A percentile compares a stretch with the other conserved stretches of the same genome.
These are phyloP conservation scores for Mallotus villosus DNA, from an alignment of 2,797 vertebrate species.

Conservation along the genomic window DNA sequence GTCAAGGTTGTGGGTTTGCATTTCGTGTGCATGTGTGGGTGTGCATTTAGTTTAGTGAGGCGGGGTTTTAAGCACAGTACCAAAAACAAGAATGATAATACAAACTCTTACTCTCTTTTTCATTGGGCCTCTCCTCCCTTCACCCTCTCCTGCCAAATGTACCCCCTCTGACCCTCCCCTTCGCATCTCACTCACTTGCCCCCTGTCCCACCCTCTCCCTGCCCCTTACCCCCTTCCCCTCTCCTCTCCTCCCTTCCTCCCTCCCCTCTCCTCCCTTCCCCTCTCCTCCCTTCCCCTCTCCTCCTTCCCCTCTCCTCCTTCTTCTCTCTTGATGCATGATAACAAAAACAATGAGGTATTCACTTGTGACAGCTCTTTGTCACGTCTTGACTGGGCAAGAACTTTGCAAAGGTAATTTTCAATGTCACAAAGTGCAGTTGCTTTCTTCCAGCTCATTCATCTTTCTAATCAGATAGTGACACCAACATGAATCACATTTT, in stretches of 20 bases:
- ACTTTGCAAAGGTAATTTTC: neutral
- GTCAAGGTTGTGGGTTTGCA: neutral
- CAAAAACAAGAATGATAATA: neutral
- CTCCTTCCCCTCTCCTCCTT: neutral
- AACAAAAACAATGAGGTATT: neutral
- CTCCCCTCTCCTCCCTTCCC: neutral
- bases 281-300: neutral
- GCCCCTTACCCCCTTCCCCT: too few species aligned
- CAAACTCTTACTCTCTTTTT: neutral
- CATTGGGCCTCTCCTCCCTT: neutral
- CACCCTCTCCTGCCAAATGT: too few species aligned
- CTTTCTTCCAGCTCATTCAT: neutral
- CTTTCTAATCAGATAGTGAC: slow-evolving; percentile 51
- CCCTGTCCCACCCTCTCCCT: too few species aligned
- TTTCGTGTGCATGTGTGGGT: slow-evolving; percentile 1
- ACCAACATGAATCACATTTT: slow-evolving; percentile 47
- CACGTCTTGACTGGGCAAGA: neutral
- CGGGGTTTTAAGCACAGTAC: neutral
- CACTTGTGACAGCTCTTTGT: neutral
- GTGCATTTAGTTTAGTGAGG: neutral
- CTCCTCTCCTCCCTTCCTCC: neutral
- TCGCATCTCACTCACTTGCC: too few species aligned
- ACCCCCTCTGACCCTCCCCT: too few species aligned
- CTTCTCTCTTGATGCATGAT: neutral
- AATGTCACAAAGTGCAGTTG: neutral